phyloP scores from a whole-genome alignment of 1,140 invertebrate genomes.

The Lasioglossum albipes region DNA sequence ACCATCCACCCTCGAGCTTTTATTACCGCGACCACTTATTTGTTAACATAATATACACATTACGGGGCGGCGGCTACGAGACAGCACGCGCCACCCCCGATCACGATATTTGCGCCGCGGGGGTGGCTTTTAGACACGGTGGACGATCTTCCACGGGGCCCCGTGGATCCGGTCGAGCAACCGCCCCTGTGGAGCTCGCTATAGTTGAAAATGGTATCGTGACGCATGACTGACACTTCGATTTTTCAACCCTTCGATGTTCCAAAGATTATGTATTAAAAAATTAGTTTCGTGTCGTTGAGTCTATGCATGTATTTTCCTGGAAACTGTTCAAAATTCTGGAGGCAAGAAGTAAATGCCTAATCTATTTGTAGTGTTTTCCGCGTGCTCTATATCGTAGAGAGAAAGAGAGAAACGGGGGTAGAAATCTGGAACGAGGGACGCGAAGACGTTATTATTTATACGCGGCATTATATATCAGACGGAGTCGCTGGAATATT shows the following conservation, averaged over 20 bases:
- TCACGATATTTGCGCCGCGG: constrained; percentile 12
- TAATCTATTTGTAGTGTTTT: no score
- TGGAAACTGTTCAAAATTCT: no score
- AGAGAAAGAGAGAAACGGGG: neutral
- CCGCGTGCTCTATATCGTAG: no score
- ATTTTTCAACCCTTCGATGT: no score
- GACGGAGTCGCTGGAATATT: constrained; percentile 73
- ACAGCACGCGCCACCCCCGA: constrained; percentile 54
- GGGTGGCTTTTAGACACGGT: constrained; percentile 71
- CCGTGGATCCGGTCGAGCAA: constrained; percentile 27
- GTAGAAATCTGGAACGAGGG: constrained; percentile 34
- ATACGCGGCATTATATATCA: constrained; percentile 74
- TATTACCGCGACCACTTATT: constrained; percentile 77
- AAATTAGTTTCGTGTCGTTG: no score
- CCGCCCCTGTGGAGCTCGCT: constrained; percentile 11
- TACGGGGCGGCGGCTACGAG: constrained; percentile 58
- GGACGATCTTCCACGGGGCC: constrained; percentile 66
- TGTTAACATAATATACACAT: constrained; percentile 79
- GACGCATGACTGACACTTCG: neutral
- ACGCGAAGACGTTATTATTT: constrained; percentile 69
- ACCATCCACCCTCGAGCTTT: constrained; percentile 60
- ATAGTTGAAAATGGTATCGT: neutral
- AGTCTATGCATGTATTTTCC: no score
- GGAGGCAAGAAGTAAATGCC: no score
- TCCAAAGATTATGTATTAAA: no score